phyloP scores from a whole-genome alignment of 2,797 vertebrate genomes.

The Lagorchestes hirsutus region DNA sequence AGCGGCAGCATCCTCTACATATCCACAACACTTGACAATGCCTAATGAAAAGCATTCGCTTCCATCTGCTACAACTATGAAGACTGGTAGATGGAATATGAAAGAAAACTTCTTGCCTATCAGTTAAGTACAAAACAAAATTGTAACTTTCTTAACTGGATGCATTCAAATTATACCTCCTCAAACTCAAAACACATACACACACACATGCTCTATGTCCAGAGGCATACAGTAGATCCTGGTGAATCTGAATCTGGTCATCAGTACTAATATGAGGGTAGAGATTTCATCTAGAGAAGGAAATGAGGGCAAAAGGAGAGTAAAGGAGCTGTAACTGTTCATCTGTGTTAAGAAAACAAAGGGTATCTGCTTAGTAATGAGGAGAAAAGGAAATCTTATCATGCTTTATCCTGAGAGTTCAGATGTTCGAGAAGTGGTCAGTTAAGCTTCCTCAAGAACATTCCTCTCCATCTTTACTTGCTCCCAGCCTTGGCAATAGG shows the following conservation, averaged over 20 bases:
- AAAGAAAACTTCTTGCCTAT: slow-evolving; percentile 56
- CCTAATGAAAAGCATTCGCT: neutral
- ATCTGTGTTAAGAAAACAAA: neutral
- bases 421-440: neutral
- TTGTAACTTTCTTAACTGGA: slow-evolving; percentile 13
- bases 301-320: neutral
- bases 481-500: neutral
- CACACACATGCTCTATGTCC: slow-evolving; percentile 4
- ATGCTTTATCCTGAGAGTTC: neutral
- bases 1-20: neutral
- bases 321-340: neutral
- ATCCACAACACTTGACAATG: neutral
- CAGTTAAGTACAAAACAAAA: slow-evolving; percentile 48
- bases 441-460: neutral
- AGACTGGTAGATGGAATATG: slow-evolving; percentile 13
- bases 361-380: neutral
- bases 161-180: slow-evolving; percentile 42
- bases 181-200: slow-evolving; percentile 44
- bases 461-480: neutral
- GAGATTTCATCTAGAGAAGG: neutral
- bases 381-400: neutral
- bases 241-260: slow-evolving; percentile 71
- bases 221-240: slow-evolving; percentile 64
- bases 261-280: neutral
- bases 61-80: slow-evolving; percentile 13